These are phyloP conservation scores for Liodrosophila aerea DNA, from an alignment of 2,888 invertebrate species.

Conservation along the genomic window DNA sequence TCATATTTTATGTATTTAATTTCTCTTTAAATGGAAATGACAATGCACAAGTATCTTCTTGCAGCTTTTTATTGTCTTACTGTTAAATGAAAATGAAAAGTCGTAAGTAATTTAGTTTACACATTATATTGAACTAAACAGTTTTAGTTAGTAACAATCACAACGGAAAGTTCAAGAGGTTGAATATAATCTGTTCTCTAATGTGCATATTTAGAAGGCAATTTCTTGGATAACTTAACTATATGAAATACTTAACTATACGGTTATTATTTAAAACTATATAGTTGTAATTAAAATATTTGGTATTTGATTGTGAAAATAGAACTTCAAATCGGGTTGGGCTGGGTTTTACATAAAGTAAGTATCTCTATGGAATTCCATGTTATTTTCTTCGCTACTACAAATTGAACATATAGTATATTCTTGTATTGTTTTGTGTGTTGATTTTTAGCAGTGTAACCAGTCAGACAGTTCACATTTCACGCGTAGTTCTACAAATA, in stretches of 20 bases:
- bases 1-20: conserved; percentile 4
- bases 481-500: conserved; percentile 24
- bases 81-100: conserved; percentile 22
- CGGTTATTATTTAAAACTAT: too few relatives aligned
- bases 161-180: conserved; percentile 20
- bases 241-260: conserved; percentile 16
- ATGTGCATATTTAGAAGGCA: conserved; percentile 61
- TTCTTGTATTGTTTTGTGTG: not conserved
- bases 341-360: conserved; percentile 1
- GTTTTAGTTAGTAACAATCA: conserved; percentile 1
- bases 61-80: conserved; percentile 63
- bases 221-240: conserved; percentile 58
- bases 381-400: conserved; percentile 5
- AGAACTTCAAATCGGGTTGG: not conserved
- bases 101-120: not conserved
- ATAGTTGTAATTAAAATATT: too few relatives aligned
- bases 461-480: conserved; percentile 31
- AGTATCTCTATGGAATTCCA: too few relatives aligned
- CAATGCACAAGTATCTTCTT: conserved; percentile 54
- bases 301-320: conserved; percentile 1
- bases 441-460: conserved; percentile 6
- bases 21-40: conserved; percentile 49
- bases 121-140: conserved; percentile 14
- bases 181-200: conserved; percentile 17
- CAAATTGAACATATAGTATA: conserved; percentile 12